Evolutionary conservation across 2,888 invertebrate genomes (phyloP), one percentile per base, ranked within the genome.

Genomic region (Pelosia muscerda): DNA sequence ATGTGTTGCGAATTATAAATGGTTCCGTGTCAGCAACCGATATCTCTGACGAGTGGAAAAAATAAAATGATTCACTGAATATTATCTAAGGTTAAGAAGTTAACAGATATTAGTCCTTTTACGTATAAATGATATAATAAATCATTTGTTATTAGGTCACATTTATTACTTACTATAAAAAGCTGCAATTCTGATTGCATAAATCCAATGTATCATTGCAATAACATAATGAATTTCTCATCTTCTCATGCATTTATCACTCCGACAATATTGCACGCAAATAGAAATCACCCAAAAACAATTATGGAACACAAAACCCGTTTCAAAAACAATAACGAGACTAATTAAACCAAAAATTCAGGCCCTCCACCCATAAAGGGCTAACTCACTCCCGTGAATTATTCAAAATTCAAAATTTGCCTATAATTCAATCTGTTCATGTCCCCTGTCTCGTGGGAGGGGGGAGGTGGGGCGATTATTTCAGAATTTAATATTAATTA

Each of bases 401-500:
- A 94, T 94, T 94, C 94, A 92, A 93, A 94, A 93, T 92, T 93
- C 93, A 90, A 93, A 94, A 93, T 93, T 92, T 91, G 91, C 91
- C 92, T 91, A 93, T 94, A 94, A 95, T 95, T 94, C 94, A 94
- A 95, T 94, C 92, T 92, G 85, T 81, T 82, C 86, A 75, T 74
- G 81, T 83, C 82, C 86, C 86, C 84, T 79, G 76, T 79, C 85
- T 87, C 90, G 91, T 85, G 84, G 82, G 86, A 84, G 72, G 82
- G 84, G 85, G 86, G 81, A 69, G 73, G 75, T 67, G 77, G 81
- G 84, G 84, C 87, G 92, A 95, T 95, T 95, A 95, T 95, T 95
- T 92, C 93, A 93, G 92, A 95, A 95, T 95, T 95, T 95, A 94
- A 94, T 95, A 95, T 94, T 95, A 95, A 95, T 95, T 95, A 95